Conservation (phyloP, 2,888 invertebrate genomes). For the Itoplectis maculator region DNA sequence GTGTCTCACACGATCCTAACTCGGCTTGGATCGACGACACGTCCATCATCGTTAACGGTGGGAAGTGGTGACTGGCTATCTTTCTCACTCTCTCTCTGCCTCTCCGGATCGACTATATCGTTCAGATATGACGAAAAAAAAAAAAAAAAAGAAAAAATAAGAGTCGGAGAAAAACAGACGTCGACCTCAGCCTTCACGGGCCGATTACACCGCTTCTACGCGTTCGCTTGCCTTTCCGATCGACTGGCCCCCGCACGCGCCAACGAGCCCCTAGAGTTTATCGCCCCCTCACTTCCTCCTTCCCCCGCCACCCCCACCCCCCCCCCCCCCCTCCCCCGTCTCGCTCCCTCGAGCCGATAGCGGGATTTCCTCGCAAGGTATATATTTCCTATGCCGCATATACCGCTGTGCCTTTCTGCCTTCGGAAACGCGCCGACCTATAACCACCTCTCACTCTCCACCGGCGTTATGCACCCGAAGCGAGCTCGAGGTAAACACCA, state of each 20-base stretch:
- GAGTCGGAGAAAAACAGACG: neutral
- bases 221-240: conserved; percentile 45
- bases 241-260: conserved; percentile 38
- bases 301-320: neutral
- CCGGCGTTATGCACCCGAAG: neutral
- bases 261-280: conserved; percentile 46
- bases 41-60: conserved; percentile 38
- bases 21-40: neutral
- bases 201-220: conserved; percentile 33
- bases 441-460: conserved; percentile 9
- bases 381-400: neutral
- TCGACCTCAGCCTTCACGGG: conserved; percentile 24
- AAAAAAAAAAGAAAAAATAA: conserved; percentile 17
- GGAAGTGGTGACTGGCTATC: neutral
- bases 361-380: conserved; percentile 43
- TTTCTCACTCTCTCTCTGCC: too few relatives aligned
- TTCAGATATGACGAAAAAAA: neutral
- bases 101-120: neutral
- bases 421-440: conserved; percentile 12
- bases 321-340: conserved; percentile 1
- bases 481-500: conserved; percentile 34
- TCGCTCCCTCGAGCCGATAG: conserved; percentile 13
- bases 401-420: conserved; percentile 13
- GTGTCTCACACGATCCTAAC: neutral
- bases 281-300: conserved; percentile 4